Evolutionary conservation across 2,888 invertebrate species (phyloP).

Genomic region (Apamea epomidion): DNA sequence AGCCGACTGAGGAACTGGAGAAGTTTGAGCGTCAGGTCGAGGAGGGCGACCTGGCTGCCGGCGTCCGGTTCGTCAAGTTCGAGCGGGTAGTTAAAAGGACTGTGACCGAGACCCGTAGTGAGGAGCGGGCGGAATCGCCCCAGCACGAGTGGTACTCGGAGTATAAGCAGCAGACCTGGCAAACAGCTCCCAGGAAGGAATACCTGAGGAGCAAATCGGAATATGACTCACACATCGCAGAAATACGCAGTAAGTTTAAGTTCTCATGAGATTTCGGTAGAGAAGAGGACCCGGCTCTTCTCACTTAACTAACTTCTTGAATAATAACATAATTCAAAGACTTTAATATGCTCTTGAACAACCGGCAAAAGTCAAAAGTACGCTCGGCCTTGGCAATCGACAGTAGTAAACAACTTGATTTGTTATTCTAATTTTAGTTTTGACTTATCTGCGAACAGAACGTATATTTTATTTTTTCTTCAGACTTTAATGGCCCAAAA

Average conservation of each 20-base stretch:
- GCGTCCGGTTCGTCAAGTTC: slow-evolving; percentile 93
- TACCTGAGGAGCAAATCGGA: slow-evolving; percentile 95
- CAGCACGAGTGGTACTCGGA: slow-evolving; percentile 88
- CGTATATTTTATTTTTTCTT: slow-evolving; percentile 46
- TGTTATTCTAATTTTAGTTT: slow-evolving; percentile 71
- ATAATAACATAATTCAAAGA: slow-evolving; percentile 4
- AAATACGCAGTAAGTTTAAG: slow-evolving; percentile 94
- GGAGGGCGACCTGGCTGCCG: slow-evolving; percentile 92
- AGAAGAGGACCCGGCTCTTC: background rate
- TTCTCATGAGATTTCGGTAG: background rate
- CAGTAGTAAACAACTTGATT: slow-evolving; percentile 76
- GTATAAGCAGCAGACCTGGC: slow-evolving; percentile 90
- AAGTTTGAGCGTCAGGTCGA: slow-evolving; percentile 87
- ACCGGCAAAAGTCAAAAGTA: slow-evolving; percentile 74
- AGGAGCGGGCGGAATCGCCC: slow-evolving; percentile 85
- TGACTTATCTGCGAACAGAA: slow-evolving; percentile 50
- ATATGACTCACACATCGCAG: slow-evolving; percentile 96
- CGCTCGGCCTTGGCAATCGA: slow-evolving; percentile 73
- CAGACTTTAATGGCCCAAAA: slow-evolving; percentile 36
- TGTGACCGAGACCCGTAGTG: slow-evolving; percentile 86
- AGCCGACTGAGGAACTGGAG: slow-evolving; percentile 79
- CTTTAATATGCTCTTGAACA: slow-evolving; percentile 53
- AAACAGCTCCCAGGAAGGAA: slow-evolving; percentile 92
- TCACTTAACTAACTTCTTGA: background rate
- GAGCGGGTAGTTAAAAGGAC: slow-evolving; percentile 93